phyloP scores from a whole-genome alignment of 2,888 invertebrate species.

The Patella pellucida region DNA sequence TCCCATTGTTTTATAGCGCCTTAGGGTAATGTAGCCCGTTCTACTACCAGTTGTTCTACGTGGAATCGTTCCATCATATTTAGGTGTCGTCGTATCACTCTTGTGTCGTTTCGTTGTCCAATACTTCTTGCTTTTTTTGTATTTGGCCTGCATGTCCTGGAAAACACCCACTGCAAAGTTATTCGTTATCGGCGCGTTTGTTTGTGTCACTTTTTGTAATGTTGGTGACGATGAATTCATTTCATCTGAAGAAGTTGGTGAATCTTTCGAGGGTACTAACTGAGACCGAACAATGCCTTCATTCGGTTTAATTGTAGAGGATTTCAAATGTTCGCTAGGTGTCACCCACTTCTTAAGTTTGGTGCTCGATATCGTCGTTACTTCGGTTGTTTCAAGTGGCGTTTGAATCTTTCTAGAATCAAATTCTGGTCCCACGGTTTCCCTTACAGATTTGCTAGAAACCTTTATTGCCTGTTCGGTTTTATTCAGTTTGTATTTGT shows the following conservation, averaged over 20 bases:
- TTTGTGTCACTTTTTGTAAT: background rate
- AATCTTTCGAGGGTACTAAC: background rate
- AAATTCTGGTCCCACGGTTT: background rate
- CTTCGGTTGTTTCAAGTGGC: background rate
- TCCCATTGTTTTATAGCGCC: background rate
- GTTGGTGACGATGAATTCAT: background rate
- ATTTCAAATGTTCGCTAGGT: background rate
- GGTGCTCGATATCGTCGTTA: background rate
- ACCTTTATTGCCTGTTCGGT: background rate
- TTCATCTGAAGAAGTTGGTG: background rate
- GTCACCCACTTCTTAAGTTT: background rate
- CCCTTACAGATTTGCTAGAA: background rate
- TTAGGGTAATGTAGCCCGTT: background rate
- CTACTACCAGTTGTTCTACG: background rate
- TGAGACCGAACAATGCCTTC: background rate
- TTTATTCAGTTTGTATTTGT: background rate
- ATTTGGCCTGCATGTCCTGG: background rate
- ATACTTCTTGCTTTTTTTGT: background rate
- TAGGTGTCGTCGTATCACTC: background rate
- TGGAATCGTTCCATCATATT: background rate
- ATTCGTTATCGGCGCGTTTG: background rate
- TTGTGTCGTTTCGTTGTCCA: background rate
- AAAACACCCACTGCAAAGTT: background rate
- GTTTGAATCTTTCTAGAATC: background rate
- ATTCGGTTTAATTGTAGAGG: background rate